Base-by-base conservation (phyloP, 92 coral and sea anemone genomes). In the Umimayanthus kanabou region DNA sequence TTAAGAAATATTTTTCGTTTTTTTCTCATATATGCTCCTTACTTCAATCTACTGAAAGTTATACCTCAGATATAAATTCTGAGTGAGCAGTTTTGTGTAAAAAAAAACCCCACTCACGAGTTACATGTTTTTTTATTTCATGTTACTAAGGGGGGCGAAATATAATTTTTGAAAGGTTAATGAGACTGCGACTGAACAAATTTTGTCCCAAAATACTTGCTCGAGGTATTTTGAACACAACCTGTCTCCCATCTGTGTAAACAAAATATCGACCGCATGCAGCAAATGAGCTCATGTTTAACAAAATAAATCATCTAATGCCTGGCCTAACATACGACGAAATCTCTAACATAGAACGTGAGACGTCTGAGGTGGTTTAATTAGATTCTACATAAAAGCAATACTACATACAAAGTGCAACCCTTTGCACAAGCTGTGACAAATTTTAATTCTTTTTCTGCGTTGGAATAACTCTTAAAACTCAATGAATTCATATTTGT, bases 261-360 rank as follows among this genome's bases (percentile, higher is more conserved):
- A 76, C 80, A 76, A 76, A 76, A 43, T 76, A 18, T 18, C 18
- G 14, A n/a, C 80, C 57, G 49, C 28, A 76, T 76, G 58, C 55
- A 76, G 80, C 29, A 61, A 40, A 76, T 6, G 80, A 76, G 55
- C 49, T 76, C 26, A 22, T n/a, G 55, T n/a, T 9, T 40, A 23
- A 3, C 25, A 76, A 57, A 76, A 76, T 39, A 39, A 76, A n/a
- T 22, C 20, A 23, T 39, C 45, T 53, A 53, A 53, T 7, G 58
- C 20, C 58, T 53, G 58, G 14, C 20, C 58, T 47, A 11, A 47
- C 11, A 47, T 47, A 47, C 10, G 50, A 47, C 10, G 50, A 47
- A 61, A 5, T 9, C 14, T 9, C 26, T 61, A 61, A 20, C 69
- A 61, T 61, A 16, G 22, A 9, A 61, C 7, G 69, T 61, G 69